Evolutionary conservation across 2,113 vertebrate species (phyloP).

Genomic region (Seriola dumerili): DNA sequence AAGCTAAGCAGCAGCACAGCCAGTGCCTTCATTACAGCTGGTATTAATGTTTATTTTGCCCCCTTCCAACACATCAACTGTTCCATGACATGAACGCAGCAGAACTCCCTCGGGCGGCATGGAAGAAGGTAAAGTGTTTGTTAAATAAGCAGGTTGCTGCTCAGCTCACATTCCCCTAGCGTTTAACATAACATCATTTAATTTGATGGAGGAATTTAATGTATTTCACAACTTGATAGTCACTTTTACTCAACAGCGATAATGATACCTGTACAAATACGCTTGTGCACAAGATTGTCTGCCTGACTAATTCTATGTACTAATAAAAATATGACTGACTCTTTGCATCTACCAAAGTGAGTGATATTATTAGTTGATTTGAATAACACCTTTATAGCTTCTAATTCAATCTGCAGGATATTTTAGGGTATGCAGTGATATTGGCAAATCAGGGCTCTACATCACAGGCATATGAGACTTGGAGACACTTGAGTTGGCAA

Average conservation of each 20-base stretch:
- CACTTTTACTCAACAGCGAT: not conserved
- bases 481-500: not conserved
- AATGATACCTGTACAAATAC: not conserved
- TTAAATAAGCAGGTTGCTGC: not conserved
- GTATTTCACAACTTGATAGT: not conserved
- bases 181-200: not conserved
- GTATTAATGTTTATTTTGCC: conserved; percentile 25
- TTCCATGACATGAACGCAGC: conserved; percentile 17
- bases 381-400: not conserved
- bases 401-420: not conserved
- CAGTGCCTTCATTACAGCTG: conserved; percentile 25
- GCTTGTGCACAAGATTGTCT: not conserved
- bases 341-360: not conserved
- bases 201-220: not conserved
- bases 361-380: not conserved
- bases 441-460: not conserved
- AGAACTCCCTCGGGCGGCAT: no score
- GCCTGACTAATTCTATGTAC: not conserved
- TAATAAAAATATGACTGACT: not conserved
- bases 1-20: conserved; percentile 27
- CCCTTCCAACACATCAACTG: conserved; percentile 13
- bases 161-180: not conserved
- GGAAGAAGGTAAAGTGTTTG: not conserved
- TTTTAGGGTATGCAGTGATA: not conserved
- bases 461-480: not conserved